Base-by-base conservation (phyloP, 2,113 vertebrate species). In the Sitta europaea region DNA sequence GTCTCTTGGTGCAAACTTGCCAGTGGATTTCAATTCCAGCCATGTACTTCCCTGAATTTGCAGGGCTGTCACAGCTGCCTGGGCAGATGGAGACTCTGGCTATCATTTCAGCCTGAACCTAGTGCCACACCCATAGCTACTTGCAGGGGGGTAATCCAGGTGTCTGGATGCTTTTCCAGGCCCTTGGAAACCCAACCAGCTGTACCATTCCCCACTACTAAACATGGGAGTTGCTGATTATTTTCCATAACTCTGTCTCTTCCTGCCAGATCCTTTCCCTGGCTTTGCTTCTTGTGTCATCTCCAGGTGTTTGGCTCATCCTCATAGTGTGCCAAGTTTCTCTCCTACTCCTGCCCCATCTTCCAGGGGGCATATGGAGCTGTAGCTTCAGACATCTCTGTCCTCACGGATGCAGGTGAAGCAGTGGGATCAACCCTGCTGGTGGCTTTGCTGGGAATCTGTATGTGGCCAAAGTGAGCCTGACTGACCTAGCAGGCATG, bases 391-490 rank as follows among this genome's bases (percentile, higher is more conserved):
- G 9, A 5, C 2, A 6, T 27, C 18, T 59, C 11, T 72, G 7
- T 35, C 43, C 40, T 57, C 2, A 0, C 87, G 98, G 98, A 96
- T 98, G 86, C 94, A 95, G 0, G 92, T 98, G 91, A 98, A 98
- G 86, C 98, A 98, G 93, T 90, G 68, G 82, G 94, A 97, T 82
- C 2, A 0, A 27, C 7, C 78, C 58, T 0, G 8, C 88, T 14
- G 85, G 88, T 3, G 88, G 97, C 42, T 89, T 97, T 20, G 40
- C 61, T 19, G 59, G 42, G 71, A 92, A 96, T 28, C 31, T 98
- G 28, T 89, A 8, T 13, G 90, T 97, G 51, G 94, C 97, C 61
- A 98, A 98, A 94, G 97, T 98, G 97, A 98, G 97, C 67, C 81
- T 98, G 93, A 92, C 98, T 1, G 97, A 98, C 86, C 82, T 94